These are phyloP conservation scores for Mastacembelus armatus DNA, from an alignment of 2,797 vertebrate genomes.

Conservation along the genomic window DNA sequence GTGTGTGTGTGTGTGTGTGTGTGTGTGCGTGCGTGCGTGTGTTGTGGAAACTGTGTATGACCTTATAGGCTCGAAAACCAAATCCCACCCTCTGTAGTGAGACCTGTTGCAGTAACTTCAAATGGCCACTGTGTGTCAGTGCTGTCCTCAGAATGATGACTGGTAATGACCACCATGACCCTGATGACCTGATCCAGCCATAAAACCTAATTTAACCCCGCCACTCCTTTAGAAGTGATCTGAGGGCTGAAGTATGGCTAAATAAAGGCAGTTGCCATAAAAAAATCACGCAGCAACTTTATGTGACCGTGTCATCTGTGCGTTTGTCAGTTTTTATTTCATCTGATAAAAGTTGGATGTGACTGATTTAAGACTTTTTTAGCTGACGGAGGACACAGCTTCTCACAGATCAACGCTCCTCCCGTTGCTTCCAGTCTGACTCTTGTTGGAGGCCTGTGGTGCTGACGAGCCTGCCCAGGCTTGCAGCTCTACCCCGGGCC, in stretches of 20 bases:
- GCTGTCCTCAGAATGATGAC: not conserved
- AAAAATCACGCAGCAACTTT: not conserved
- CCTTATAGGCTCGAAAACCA: too few relatives aligned
- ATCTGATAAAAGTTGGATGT: not conserved
- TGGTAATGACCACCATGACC: conserved; percentile 64
- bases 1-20: too few relatives aligned
- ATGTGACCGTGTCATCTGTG: not conserved
- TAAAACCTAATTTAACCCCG: conserved; percentile 56
- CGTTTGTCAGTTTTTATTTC: not conserved
- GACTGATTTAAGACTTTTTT: not conserved
- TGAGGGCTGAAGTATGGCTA: conserved; percentile 45
- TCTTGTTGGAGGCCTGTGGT: conserved; percentile 53
- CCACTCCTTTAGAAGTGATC: conserved; percentile 59
- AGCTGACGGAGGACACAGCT: not conserved
- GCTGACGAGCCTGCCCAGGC: conserved; percentile 67
- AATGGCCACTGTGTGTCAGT: conserved; percentile 49
- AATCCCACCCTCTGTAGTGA: conserved; percentile 1
- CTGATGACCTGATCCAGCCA: conserved; percentile 40
- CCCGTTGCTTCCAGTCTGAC: conserved; percentile 34
- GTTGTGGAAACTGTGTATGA: not conserved
- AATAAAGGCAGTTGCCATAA: conserved; percentile 52
- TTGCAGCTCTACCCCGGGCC: conserved; percentile 58
- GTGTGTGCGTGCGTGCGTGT: not conserved
- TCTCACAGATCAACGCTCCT: conserved; percentile 51
- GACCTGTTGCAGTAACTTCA: conserved; percentile 30